phyloP scores from a whole-genome alignment of 2,797 vertebrate species.

The Otus scops region DNA sequence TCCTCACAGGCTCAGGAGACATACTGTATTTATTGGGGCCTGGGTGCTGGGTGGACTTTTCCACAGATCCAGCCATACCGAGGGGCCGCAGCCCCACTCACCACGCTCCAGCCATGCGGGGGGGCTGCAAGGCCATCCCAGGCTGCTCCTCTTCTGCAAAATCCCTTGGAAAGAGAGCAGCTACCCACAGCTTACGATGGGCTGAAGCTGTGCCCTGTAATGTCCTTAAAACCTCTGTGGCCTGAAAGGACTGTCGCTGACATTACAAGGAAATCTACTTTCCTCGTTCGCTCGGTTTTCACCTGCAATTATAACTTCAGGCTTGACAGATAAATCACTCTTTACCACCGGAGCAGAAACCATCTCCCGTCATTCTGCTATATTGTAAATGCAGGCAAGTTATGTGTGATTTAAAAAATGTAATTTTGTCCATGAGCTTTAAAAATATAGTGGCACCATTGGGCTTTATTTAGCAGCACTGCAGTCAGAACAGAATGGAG shows the following conservation, averaged over 20 bases:
- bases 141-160: not conserved
- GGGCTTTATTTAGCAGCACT: not conserved
- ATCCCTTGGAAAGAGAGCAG: not conserved
- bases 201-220: not conserved
- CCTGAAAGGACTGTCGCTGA: not conserved
- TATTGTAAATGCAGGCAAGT: not conserved
- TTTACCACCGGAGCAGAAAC: not conserved
- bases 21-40: too few species aligned
- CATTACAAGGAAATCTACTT: not conserved
- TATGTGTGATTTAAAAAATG: not conserved
- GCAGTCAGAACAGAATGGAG: not conserved
- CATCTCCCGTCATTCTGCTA: not conserved
- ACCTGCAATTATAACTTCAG: not conserved
- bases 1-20: too few species aligned
- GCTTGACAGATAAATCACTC: not conserved
- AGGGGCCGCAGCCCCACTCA: too few species aligned
- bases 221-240: not conserved
- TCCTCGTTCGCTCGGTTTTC: not conserved
- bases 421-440: not conserved
- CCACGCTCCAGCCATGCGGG: too few species aligned
- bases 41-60: too few species aligned
- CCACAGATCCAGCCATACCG: too few species aligned
- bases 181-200: not conserved
- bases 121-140: not conserved
- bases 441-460: fast-evolving